phyloP scores from a whole-genome alignment of 2,797 vertebrate species.

The Sciurus vulgaris region DNA sequence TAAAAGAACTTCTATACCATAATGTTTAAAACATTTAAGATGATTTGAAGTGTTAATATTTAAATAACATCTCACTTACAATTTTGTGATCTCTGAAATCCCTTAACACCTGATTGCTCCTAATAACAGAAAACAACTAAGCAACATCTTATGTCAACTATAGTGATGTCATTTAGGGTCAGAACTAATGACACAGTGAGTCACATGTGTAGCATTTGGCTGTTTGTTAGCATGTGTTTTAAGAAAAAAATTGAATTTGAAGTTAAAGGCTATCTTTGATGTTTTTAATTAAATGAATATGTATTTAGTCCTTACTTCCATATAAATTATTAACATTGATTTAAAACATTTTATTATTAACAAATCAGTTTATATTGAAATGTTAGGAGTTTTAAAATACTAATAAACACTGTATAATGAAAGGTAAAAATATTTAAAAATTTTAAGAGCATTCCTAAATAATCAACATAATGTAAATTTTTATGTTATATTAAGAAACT shows the following conservation, averaged over 20 bases:
- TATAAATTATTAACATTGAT: constrained; percentile 11
- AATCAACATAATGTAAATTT: background rate
- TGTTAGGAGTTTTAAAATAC: background rate
- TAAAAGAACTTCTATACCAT: background rate
- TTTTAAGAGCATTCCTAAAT: background rate
- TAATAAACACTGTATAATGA: background rate
- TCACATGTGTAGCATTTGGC: background rate
- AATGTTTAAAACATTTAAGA: background rate
- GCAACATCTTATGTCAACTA: constrained; percentile 45
- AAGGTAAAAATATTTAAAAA: background rate
- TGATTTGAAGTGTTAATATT: background rate
- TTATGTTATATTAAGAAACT: background rate
- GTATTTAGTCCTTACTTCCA: background rate
- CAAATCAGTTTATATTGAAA: background rate
- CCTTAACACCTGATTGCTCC: background rate
- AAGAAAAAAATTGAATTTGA: background rate
- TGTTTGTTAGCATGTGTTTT: background rate
- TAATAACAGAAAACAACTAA: background rate
- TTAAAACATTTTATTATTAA: constrained; percentile 34
- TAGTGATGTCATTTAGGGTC: constrained; percentile 61
- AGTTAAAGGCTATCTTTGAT: background rate
- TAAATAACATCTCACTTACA: constrained; percentile 40
- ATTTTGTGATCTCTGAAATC: constrained; percentile 51
- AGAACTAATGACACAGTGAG: background rate
- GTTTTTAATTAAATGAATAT: background rate